Evolutionary conservation across 1,140 invertebrate genomes (phyloP), one percentile per base, ranked within the genome.

Genomic region (Apis dorsata): DNA sequence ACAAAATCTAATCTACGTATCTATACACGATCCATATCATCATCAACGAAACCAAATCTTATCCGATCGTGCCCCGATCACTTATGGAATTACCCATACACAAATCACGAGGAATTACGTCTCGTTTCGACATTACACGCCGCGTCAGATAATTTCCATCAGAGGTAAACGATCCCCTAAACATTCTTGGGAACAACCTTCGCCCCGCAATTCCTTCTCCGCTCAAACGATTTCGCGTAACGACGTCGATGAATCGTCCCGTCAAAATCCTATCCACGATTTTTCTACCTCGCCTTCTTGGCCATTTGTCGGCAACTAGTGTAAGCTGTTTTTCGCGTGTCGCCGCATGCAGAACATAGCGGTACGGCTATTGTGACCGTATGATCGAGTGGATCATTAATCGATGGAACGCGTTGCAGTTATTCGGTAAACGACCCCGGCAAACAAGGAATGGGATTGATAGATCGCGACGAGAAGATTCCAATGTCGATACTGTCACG

Each of bases 371-470:
- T 76, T 69, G 73, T 76, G 65, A 81, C n/a, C 71, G 72, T 19
- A 28, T 62, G 78, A 81, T 84, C 53, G 49, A 73, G 65, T 28
- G 70, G 44, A 70, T 60, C 49, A 68, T 83, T 74, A 77, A 85
- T 83, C 80, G 84, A 53, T 60, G 24, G 62, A 62, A 69, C 66
- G 65, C 73, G 68, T 44, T 19, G 77, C 79, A 73, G 51, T 81
- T 82, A 72, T 63, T 66, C 79, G 60, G 68, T 78, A 74, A 78
- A 74, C 74, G 80, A 81, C 79, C 66, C 21, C 80, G 24, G 65
- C 55, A 55, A 72, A 1, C 19, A 51, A 21, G 65, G 10, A 66
- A 66, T 49, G 15, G 2, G 2, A n/a, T 11, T 60, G 53, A 80
- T 11, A 53, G 10, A 21, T 60, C 34, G 34, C 34, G 34, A 44